Evolutionary conservation across 1,140 invertebrate species (phyloP).

Genomic region (Hycleus cichorii): DNA sequence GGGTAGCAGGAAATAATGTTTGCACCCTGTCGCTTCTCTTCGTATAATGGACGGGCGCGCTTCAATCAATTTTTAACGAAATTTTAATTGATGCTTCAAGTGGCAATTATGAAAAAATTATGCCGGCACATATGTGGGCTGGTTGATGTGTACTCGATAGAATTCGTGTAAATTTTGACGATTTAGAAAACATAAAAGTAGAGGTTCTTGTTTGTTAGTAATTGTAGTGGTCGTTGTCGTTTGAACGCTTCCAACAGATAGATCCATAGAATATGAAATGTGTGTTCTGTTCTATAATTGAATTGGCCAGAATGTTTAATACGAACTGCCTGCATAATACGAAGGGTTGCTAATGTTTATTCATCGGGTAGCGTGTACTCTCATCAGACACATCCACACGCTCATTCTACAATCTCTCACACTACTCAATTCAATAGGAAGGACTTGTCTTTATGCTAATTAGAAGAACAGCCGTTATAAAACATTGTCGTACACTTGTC

Average conservation of each 20-base stretch:
- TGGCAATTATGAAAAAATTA: conserved; percentile 15
- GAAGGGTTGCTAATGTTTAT: conserved; percentile 37
- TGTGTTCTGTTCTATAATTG: conserved; percentile 34
- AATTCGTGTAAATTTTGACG: too few relatives aligned
- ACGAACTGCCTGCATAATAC: conserved; percentile 33
- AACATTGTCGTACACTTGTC: background rate
- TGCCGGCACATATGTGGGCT: background rate
- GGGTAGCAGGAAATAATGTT: background rate
- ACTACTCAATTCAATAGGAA: conserved; percentile 7
- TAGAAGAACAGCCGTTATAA: background rate
- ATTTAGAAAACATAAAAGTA: too few relatives aligned
- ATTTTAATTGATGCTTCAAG: conserved; percentile 16
- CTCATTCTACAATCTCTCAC: conserved; percentile 8
- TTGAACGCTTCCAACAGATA: conserved; percentile 14
- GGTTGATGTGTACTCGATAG: too few relatives aligned
- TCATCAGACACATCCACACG: background rate
- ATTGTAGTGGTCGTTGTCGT: background rate
- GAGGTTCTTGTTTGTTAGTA: too few relatives aligned
- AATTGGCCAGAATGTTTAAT: conserved; percentile 38
- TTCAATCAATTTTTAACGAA: conserved; percentile 15
- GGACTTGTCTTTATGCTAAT: conserved; percentile 30
- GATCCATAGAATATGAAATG: conserved; percentile 31
- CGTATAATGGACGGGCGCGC: background rate
- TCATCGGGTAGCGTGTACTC: conserved; percentile 24
- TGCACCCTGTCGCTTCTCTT: conserved; percentile 4